Conservation (phyloP, 2,888 invertebrate species). For the Ceramica pisi region DNA sequence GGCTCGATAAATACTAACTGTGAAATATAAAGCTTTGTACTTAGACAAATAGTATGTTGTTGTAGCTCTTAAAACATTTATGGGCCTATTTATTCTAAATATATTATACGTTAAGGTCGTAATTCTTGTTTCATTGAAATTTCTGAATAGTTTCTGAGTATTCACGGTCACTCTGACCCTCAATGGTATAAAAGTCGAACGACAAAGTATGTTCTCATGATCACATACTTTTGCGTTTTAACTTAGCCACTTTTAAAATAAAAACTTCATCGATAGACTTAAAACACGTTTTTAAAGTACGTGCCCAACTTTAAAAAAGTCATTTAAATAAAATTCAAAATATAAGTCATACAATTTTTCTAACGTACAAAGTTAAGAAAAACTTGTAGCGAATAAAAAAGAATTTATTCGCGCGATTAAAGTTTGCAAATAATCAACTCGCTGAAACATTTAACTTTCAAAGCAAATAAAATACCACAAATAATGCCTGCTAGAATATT, state of each 20-base stretch:
- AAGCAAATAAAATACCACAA: slow-evolving; percentile 13
- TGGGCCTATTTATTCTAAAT: slow-evolving; percentile 74
- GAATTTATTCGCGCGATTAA: slow-evolving; percentile 28
- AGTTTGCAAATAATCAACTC: slow-evolving; percentile 28
- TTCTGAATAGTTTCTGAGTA: slow-evolving; percentile 15
- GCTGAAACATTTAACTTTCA: background rate
- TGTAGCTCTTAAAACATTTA: slow-evolving; percentile 72
- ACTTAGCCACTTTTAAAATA: slow-evolving; percentile 19
- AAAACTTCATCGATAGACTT: slow-evolving; percentile 15
- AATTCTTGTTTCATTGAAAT: slow-evolving; percentile 35
- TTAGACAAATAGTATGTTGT: slow-evolving; percentile 52
- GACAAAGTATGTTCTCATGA: background rate
- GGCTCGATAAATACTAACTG: slow-evolving; percentile 57
- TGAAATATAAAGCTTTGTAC: slow-evolving; percentile 48
- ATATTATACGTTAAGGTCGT: slow-evolving; percentile 59
- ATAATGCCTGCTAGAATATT: slow-evolving; percentile 13
- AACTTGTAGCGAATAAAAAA: slow-evolving; percentile 21
- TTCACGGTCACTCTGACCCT: slow-evolving; percentile 23
- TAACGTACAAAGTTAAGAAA: background rate
- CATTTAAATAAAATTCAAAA: slow-evolving; percentile 37
- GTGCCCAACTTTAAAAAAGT: slow-evolving; percentile 23
- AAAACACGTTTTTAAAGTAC: slow-evolving; percentile 19
- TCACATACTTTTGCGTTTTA: background rate
- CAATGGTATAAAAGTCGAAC: slow-evolving; percentile 14
- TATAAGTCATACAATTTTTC: background rate